Evolutionary conservation across 2,888 invertebrate genomes (phyloP).

Genomic region (Polia nebulosa): DNA sequence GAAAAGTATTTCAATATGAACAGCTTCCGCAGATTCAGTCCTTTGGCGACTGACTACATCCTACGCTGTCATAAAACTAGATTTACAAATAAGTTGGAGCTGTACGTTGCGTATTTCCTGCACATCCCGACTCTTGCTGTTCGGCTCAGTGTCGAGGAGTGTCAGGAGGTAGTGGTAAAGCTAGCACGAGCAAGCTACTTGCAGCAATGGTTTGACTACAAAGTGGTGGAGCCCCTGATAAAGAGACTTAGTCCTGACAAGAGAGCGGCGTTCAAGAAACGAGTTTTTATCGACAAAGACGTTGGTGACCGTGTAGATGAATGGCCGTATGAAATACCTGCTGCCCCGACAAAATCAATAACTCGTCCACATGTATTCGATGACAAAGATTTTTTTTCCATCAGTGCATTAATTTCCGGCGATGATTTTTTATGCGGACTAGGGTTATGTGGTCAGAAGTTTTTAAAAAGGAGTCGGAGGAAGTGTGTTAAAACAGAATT

Average conservation of each 20-base stretch:
- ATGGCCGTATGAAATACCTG: too few species aligned
- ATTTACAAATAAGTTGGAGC: conserved; percentile 74
- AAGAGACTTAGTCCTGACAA: conserved; percentile 71
- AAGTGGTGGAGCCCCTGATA: conserved; percentile 76
- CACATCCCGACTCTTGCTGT: conserved; percentile 73
- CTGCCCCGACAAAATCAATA: too few species aligned
- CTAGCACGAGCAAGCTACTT: conserved; percentile 76
- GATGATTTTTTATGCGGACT: too few species aligned
- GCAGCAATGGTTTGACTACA: conserved; percentile 72
- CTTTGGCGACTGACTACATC: conserved; percentile 72
- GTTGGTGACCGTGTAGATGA: conserved; percentile 67
- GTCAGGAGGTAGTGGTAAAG: conserved; percentile 71
- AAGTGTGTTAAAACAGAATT: conserved; percentile 72
- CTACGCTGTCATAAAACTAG: conserved; percentile 73
- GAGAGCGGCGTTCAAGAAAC: conserved; percentile 73
- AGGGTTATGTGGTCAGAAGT: too few species aligned
- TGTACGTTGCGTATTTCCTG: conserved; percentile 75
- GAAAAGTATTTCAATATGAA: conserved; percentile 73
- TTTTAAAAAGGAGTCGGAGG: too few species aligned
- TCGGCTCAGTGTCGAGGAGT: conserved; percentile 72
- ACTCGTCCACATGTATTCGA: conserved; percentile 59
- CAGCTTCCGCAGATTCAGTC: conserved; percentile 62
- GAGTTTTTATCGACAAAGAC: conserved; percentile 75
- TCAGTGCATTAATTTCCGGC: too few species aligned
- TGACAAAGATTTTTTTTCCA: conserved; percentile 51